These are phyloP conservation scores for Nothocercus nigrocapillus DNA, from an alignment of 2,113 vertebrate species.

Conservation along the genomic window DNA sequence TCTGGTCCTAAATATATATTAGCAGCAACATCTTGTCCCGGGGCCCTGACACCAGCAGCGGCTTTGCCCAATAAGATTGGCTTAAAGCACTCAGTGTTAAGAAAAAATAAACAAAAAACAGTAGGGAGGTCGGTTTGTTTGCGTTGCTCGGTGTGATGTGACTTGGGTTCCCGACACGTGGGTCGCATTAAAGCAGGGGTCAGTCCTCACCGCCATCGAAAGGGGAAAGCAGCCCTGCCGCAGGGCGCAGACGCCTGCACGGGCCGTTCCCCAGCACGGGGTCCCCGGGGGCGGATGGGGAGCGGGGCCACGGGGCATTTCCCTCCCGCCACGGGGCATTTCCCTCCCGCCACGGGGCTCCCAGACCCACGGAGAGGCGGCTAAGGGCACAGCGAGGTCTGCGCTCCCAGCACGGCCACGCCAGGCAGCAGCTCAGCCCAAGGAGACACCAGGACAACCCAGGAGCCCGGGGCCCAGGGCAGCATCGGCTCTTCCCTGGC, in stretches of 20 bases:
- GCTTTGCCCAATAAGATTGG: background rate
- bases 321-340: background rate
- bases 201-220: background rate
- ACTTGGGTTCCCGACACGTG: background rate
- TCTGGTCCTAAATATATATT: conserved; percentile 32
- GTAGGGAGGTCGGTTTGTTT: background rate
- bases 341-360: background rate
- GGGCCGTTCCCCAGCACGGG: background rate
- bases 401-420: no score
- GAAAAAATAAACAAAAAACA: background rate
- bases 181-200: background rate
- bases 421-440: rapidly evolving
- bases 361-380: background rate
- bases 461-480: background rate
- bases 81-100: background rate
- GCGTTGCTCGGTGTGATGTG: background rate
- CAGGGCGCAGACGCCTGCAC: background rate
- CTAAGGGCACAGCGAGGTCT: no score
- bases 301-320: background rate
- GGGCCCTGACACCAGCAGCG: background rate
- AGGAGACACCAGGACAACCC: background rate
- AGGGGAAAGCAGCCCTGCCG: background rate
- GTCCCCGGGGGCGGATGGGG: rapidly evolving
- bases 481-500: no score
- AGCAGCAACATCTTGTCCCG: background rate